These are phyloP conservation scores for Lutjanus campechanus DNA, from an alignment of 2,797 vertebrate genomes.

Conservation along the genomic window DNA sequence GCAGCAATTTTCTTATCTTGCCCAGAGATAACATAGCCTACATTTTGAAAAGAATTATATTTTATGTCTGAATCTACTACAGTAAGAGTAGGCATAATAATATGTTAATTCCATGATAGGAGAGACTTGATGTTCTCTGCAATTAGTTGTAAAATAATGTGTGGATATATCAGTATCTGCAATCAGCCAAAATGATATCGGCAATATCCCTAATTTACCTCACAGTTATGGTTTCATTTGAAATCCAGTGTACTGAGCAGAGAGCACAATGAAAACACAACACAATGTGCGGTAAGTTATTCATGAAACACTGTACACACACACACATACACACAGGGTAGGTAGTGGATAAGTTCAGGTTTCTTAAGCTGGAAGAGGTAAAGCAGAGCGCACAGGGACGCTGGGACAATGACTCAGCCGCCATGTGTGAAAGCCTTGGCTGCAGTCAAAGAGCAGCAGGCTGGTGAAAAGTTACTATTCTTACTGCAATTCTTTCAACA, in stretches of 20 bases:
- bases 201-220: background rate
- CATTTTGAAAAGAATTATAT: no score
- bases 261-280: background rate
- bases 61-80: no score
- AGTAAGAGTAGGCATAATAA: no score
- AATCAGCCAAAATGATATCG: no score
- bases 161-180: no score
- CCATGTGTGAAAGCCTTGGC: constrained; percentile 23
- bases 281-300: constrained; percentile 7
- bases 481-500: constrained; percentile 71
- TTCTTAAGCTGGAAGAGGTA: constrained; percentile 16
- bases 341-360: constrained; percentile 17
- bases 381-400: constrained; percentile 23
- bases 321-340: background rate
- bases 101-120: no score
- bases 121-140: no score
- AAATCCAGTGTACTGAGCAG: background rate
- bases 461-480: constrained; percentile 66
- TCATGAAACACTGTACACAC: constrained; percentile 6
- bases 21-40: no score
- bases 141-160: no score
- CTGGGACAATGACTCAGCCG: constrained; percentile 43
- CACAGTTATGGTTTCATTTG: background rate
- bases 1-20: no score
- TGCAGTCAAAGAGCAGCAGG: constrained; percentile 53